Evolutionary conservation across 2,797 vertebrate species (phyloP).

Genomic region (Geotrypetes seraphini): DNA sequence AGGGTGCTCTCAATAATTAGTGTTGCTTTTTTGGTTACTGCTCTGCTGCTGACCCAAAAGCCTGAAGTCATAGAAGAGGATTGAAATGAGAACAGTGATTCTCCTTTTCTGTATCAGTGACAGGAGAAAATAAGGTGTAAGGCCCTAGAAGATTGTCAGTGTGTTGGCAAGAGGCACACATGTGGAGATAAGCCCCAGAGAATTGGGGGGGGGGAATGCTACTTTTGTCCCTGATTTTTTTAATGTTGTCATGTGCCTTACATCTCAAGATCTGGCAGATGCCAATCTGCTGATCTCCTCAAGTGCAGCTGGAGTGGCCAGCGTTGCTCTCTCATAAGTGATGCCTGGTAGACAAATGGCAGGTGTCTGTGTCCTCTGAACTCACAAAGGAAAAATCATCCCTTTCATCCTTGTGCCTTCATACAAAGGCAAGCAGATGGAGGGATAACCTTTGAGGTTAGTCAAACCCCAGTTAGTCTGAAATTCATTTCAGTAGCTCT

Average conservation of each 20-base stretch:
- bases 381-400: slow-evolving; percentile 26
- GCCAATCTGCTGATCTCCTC: not conserved
- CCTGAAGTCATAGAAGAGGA: too few species aligned
- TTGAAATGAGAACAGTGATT: too few species aligned
- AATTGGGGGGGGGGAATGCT: slow-evolving; percentile 5
- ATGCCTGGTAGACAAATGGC: slow-evolving; percentile 56
- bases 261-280: not conserved
- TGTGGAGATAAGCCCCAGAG: slow-evolving; percentile 15
- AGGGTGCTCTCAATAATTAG: too few species aligned
- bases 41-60: too few species aligned
- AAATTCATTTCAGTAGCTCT: too few species aligned
- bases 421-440: slow-evolving; percentile 6
- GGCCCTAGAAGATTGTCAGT: accelerated
- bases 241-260: not conserved
- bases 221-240: slow-evolving; percentile 22
- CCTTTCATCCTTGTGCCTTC: too few species aligned
- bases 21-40: too few species aligned
- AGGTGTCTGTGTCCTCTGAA: slow-evolving; percentile 59
- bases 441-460: not conserved
- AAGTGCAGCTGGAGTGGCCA: slow-evolving; percentile 27
- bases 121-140: accelerated
- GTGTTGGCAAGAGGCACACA: not conserved
- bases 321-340: slow-evolving; percentile 41
- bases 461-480: too few species aligned
- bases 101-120: too few species aligned